phyloP scores from a whole-genome alignment of 2,888 invertebrate genomes.

The Lasioglossum figueresi region DNA sequence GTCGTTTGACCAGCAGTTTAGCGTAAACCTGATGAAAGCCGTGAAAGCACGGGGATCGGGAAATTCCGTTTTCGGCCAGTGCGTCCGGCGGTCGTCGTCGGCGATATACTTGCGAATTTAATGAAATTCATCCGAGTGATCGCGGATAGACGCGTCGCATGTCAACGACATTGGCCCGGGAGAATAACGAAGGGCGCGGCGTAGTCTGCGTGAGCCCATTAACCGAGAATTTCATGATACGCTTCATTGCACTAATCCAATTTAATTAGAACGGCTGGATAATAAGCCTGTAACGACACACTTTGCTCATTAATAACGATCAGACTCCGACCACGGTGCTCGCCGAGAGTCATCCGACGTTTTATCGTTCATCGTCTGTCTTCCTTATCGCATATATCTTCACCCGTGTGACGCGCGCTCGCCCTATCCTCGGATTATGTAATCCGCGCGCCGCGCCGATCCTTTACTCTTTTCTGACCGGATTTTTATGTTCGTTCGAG shows the following conservation, averaged over 20 bases:
- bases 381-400: constrained; percentile 62
- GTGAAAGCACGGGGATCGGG: not conserved
- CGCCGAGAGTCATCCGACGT: constrained; percentile 57
- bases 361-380: constrained; percentile 68
- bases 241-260: constrained; percentile 70
- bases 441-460: constrained; percentile 37
- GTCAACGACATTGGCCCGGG: constrained; percentile 36
- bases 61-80: not conserved
- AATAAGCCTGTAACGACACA: constrained; percentile 71
- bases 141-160: constrained; percentile 34
- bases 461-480: constrained; percentile 39
- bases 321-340: constrained; percentile 41
- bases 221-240: constrained; percentile 68
- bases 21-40: not conserved
- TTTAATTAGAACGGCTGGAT: constrained; percentile 70
- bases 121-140: constrained; percentile 58
- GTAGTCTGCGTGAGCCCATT: constrained; percentile 61
- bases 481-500: constrained; percentile 52
- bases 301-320: constrained; percentile 71
- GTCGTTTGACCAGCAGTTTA: too few species aligned
- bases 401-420: constrained; percentile 32
- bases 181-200: constrained; percentile 47
- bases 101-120: constrained; percentile 1
- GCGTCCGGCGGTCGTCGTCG: not conserved
- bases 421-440: constrained; percentile 35